Base-by-base conservation (phyloP, 2,888 invertebrate species). In the Aelia acuminata region DNA sequence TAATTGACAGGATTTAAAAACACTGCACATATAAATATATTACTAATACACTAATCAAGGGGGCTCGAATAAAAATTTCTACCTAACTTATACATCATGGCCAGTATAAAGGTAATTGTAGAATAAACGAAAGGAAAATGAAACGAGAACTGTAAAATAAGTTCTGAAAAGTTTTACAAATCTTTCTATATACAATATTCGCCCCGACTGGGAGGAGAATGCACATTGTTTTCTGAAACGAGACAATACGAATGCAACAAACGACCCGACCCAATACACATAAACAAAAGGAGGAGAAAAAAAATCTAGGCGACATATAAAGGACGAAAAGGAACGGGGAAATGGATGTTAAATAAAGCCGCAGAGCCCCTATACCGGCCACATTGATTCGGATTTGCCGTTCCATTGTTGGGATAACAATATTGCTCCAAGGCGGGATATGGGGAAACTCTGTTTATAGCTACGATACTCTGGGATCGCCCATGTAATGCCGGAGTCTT, bases 321-420 rank as follows among this genome's bases (percentile, higher is more conserved):
- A 57, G 26, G 57, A 57, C 26, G 57, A 11, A 57, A 57, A 57
- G 57, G 26, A 57, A 57, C 13, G 35, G 18, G 35, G 35, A 70
- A 70, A 70, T 70, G 35, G 63, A 70, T 35, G 63, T 70, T 70
- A 35, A 31, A 70, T 35, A 70, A 70, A 70, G 63, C 63, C 63
- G 7, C 63, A 35, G 31, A 8, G 5, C 35, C 63, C 31, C 35
- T 35, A 70, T 70, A 70, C 18, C 1, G 31, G 7, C 7, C 13
- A 35, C 63, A 70, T 70, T 70, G 63, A 70, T 70, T 70, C 63
- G 26, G 63, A 70, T 70, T 70, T 70, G 63, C 63, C 63, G 18
- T 70, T 70, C 63, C 63, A 70, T 70, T 70, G 63, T 70, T 20
- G 8, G 5, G 35, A 35, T 70, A 70, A 70, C 63, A 70, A 70